Conservation (phyloP, 2,888 invertebrate genomes). For the Macrostomum cliftonense region DNA sequence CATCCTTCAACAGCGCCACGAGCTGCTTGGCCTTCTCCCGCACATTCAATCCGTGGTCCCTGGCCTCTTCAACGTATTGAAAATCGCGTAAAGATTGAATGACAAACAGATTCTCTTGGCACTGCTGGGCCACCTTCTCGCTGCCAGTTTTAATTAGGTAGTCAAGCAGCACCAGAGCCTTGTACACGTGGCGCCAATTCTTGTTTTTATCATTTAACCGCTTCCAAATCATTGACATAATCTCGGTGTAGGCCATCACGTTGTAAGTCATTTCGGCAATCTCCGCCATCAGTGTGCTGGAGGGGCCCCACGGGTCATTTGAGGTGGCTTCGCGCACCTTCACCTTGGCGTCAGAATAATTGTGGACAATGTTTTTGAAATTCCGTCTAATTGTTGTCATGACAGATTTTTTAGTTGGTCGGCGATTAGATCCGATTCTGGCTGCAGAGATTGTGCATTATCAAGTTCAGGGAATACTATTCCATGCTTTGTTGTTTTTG, state of each 20-base stretch:
- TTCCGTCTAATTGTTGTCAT: slow-evolving; percentile 58
- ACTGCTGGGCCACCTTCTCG: slow-evolving; percentile 89
- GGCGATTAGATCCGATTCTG: too few species aligned
- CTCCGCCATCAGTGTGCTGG: slow-evolving; percentile 93
- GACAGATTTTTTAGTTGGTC: too few species aligned
- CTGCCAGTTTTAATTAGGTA: slow-evolving; percentile 96
- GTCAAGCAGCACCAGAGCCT: slow-evolving; percentile 79
- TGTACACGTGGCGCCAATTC: slow-evolving; percentile 98
- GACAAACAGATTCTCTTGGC: slow-evolving; percentile 60
- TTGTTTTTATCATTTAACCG: slow-evolving; percentile 95
- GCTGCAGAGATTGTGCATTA: too few species aligned
- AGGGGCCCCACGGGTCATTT: slow-evolving; percentile 99
- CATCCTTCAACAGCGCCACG: slow-evolving; percentile 77
- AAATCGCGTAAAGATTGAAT: slow-evolving; percentile 45
- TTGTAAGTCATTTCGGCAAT: slow-evolving; percentile 97
- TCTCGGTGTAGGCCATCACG: slow-evolving; percentile 95
- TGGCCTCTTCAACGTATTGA: slow-evolving; percentile 90
- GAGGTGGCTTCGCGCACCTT: slow-evolving; percentile 98
- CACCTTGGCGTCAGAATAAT: slow-evolving; percentile 96
- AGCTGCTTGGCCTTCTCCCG: slow-evolving; percentile 92
- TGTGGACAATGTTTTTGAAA: slow-evolving; percentile 96
- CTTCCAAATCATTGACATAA: slow-evolving; percentile 99
- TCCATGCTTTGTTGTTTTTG: too few species aligned
- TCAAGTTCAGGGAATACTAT: too few species aligned
- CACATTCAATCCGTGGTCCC: slow-evolving; percentile 90